Percentiles rank a stretch among this genome's conserved stretches.
These are phyloP conservation scores for Lasiurus borealis DNA, from an alignment of 2,113 vertebrate species.

Conservation along the genomic window DNA sequence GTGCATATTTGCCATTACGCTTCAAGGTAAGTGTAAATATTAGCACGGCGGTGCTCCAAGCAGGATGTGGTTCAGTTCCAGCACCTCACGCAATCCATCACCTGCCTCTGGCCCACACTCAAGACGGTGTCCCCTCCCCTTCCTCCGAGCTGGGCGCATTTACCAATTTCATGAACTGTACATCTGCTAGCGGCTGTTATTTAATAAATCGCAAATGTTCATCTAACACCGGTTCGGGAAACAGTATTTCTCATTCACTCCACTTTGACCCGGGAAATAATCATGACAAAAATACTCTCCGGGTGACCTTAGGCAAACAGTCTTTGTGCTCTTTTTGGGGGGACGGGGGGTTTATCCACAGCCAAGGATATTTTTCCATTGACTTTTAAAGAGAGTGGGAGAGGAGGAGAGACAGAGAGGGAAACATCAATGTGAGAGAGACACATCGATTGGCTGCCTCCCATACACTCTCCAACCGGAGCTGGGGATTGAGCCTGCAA, in stretches of 20 bases:
- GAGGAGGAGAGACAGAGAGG: too few species aligned
- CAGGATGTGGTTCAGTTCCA: background rate
- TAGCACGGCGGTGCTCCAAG: background rate
- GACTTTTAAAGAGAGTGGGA: too few species aligned
- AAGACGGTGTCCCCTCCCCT: rapidly evolving
- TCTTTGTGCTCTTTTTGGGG: background rate
- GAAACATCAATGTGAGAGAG: too few species aligned
- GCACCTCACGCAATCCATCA: background rate
- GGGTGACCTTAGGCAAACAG: background rate
- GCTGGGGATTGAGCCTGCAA: too few species aligned
- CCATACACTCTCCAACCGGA: too few species aligned
- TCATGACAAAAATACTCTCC: background rate
- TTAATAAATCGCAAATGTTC: background rate
- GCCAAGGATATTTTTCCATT: too few species aligned
- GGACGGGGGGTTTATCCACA: too few species aligned
- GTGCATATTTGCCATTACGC: background rate
- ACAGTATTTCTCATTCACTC: background rate
- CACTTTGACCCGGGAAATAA: background rate
- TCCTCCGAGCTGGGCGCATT: background rate
- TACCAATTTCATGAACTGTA: background rate
- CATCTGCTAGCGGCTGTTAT: background rate
- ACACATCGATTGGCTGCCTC: too few species aligned
- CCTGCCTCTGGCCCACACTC: background rate
- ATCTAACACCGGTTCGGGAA: background rate
- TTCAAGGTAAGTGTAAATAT: background rate